These are phyloP conservation scores for Marmota monax DNA, from an alignment of 2,113 vertebrate species.

Conservation along the genomic window DNA sequence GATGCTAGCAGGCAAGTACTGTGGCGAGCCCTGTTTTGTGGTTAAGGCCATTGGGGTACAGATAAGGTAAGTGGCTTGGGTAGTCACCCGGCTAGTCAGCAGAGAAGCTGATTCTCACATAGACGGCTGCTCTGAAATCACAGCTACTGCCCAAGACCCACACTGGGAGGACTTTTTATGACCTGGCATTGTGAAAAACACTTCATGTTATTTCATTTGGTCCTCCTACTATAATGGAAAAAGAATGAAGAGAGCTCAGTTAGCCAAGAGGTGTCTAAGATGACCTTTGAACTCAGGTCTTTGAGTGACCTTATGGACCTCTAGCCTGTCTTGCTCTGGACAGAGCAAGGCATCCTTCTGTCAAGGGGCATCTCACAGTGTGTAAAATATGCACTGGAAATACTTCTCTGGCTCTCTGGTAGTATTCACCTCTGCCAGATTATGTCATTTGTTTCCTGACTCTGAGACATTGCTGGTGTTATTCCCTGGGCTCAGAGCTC, in stretches of 20 bases:
- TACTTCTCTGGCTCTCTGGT: constrained; percentile 1
- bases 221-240: not conserved
- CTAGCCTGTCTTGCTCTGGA: not conserved
- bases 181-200: not conserved
- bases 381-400: not conserved
- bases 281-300: not conserved
- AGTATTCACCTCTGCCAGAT: not conserved
- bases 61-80: not conserved
- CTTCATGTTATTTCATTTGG: not conserved
- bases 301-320: not conserved
- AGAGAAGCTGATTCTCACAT: not conserved
- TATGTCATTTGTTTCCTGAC: not conserved
- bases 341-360: not conserved
- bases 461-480: not conserved
- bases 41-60: not conserved
- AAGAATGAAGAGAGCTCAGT: not conserved
- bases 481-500: not conserved
- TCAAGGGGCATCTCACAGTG: not conserved
- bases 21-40: not conserved
- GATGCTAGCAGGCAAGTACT: not conserved
- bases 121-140: not conserved
- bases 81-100: not conserved
- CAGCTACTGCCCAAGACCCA: too few relatives aligned
- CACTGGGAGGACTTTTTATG: not conserved
- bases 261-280: not conserved